A percentile compares a stretch with the other conserved stretches of the same genome.
phyloP scores from a whole-genome alignment of 2,113 vertebrate species.

The Dasyornis broadbenti region DNA sequence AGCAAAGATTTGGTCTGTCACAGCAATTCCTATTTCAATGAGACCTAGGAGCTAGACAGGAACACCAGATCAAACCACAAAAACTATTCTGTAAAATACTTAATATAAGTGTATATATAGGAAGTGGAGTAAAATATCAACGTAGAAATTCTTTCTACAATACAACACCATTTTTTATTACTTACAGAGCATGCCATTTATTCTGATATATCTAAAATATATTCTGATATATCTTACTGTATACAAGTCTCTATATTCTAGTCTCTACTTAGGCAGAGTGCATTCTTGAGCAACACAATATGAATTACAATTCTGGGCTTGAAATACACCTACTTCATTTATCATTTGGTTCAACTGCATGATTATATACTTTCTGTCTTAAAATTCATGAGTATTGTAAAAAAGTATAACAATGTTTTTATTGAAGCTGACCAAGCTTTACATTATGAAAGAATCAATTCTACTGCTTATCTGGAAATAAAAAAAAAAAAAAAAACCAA shows the following conservation, averaged over 20 bases:
- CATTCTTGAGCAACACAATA: neutral
- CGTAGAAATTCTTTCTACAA: neutral
- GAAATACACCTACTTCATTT: neutral
- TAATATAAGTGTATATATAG: neutral
- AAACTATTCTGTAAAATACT: neutral
- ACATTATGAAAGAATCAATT: neutral
- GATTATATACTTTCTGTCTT: neutral
- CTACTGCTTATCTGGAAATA: neutral
- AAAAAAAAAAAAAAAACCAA: slow-evolving; percentile 5
- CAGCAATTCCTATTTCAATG: neutral
- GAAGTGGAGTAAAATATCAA: neutral
- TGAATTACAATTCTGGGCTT: neutral
- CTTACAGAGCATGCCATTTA: neutral
- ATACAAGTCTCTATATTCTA: neutral
- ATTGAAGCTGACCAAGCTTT: neutral
- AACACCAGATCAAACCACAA: neutral
- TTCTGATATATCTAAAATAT: neutral
- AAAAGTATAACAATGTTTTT: neutral
- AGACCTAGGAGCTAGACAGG: neutral
- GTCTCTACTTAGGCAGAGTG: neutral
- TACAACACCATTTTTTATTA: neutral
- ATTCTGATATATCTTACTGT: neutral
- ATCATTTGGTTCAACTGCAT: neutral
- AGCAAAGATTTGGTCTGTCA: neutral
- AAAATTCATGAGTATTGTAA: neutral